Conservation (phyloP, 2,888 invertebrate species). For the Drosophila subquinaria region DNA sequence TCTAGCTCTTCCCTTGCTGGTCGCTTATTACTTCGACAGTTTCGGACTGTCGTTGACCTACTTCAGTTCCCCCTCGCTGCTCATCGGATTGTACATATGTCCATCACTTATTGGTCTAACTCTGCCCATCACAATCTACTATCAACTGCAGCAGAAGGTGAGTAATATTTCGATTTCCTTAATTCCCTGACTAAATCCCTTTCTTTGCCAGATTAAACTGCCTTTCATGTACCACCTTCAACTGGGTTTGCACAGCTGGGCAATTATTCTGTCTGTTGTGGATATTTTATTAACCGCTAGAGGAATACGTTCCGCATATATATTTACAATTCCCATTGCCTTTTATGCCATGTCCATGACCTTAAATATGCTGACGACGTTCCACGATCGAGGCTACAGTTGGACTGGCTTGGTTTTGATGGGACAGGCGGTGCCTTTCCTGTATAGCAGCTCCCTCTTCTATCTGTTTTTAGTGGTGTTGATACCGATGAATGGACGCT, state of each 20-base stretch:
- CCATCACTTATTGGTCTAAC: conserved; percentile 82
- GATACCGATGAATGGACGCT: conserved; percentile 88
- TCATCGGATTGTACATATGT: conserved; percentile 84
- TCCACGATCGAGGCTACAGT: conserved; percentile 73
- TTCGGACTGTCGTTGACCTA: conserved; percentile 87
- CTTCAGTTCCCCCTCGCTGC: conserved; percentile 87
- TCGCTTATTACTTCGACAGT: conserved; percentile 84
- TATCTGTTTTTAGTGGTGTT: conserved; percentile 86
- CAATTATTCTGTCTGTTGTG: conserved; percentile 74
- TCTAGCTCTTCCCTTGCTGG: conserved; percentile 76
- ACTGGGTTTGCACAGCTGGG: conserved; percentile 82
- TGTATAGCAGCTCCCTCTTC: conserved; percentile 86
- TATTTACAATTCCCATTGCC: conserved; percentile 75
- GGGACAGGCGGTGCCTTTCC: conserved; percentile 85
- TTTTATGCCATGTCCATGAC: conserved; percentile 77
- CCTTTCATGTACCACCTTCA: conserved; percentile 75
- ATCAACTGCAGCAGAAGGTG: conserved; percentile 75
- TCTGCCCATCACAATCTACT: conserved; percentile 73
- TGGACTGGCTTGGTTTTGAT: conserved; percentile 78
- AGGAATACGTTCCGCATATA: conserved; percentile 79
- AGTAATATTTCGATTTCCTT: conserved; percentile 23
- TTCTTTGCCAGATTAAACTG: conserved; percentile 68
- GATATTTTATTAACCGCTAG: conserved; percentile 64
- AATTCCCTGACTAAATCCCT: not conserved
- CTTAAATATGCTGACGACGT: conserved; percentile 75